These are phyloP conservation scores for Zosterops pallidus DNA, from an alignment of 2,113 vertebrate genomes.

Conservation along the genomic window DNA sequence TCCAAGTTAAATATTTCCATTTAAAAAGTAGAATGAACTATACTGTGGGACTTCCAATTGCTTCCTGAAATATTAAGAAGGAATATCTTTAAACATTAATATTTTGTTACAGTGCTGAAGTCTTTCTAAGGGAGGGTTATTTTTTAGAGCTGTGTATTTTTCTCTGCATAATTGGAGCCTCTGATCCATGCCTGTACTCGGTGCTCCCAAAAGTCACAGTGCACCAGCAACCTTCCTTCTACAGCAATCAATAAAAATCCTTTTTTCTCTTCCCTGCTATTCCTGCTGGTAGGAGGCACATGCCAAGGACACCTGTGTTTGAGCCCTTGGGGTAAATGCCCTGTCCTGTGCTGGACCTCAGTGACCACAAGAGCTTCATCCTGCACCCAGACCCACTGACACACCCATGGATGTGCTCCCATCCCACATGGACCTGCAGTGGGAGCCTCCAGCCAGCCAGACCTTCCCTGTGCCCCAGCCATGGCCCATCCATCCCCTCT, in stretches of 20 bases:
- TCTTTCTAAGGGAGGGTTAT: conserved; percentile 60
- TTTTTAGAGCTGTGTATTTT: conserved; percentile 29
- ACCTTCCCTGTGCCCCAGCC: accelerated
- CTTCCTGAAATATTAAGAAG: conserved; percentile 72
- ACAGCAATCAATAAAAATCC: background rate
- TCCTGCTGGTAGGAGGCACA: background rate
- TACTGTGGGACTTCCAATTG: conserved; percentile 70
- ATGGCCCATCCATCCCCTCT: background rate
- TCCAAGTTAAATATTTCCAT: conserved; percentile 83
- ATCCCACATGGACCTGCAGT: accelerated
- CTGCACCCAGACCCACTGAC: accelerated
- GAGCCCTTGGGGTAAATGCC: background rate
- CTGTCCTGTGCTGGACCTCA: background rate
- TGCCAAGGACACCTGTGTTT: background rate
- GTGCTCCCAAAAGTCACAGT: background rate
- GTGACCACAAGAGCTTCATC: accelerated
- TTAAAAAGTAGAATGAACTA: conserved; percentile 73
- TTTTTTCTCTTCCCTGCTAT: background rate
- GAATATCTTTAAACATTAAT: conserved; percentile 72
- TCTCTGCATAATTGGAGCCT: conserved; percentile 40
- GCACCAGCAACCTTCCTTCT: background rate
- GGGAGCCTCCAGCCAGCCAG: background rate
- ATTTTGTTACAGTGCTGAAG: conserved; percentile 67
- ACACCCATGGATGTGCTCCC: accelerated
- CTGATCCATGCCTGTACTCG: background rate